These are phyloP conservation scores for Caenorhabditis sp. DNA, from an alignment of 2,888 invertebrate species.

Conservation along the genomic window DNA sequence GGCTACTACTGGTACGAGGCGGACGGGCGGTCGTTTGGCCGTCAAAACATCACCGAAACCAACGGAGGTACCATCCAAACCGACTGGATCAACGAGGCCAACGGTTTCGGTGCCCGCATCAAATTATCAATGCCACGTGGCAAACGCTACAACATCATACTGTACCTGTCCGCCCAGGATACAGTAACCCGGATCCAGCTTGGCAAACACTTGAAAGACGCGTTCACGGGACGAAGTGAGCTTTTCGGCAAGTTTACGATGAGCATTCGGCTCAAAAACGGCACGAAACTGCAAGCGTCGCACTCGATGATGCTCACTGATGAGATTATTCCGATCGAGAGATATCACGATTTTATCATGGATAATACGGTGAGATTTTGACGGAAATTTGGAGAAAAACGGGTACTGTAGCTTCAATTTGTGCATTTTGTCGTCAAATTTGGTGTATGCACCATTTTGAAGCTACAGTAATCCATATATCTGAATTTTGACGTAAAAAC, in stretches of 20 bases:
- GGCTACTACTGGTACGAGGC: slow-evolving; percentile 94
- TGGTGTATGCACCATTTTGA: too few species aligned
- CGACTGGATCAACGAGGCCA: slow-evolving; percentile 67
- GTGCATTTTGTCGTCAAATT: too few species aligned
- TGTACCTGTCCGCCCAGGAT: slow-evolving; percentile 65
- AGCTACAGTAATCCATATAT: too few species aligned
- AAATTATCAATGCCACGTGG: slow-evolving; percentile 43
- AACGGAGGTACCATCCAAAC: slow-evolving; percentile 51
- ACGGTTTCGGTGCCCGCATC: slow-evolving; percentile 59
- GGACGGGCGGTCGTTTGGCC: slow-evolving; percentile 93
- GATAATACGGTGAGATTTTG: slow-evolving; percentile 63
- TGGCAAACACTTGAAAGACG: slow-evolving; percentile 43
- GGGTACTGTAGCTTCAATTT: too few species aligned
- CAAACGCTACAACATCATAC: slow-evolving; percentile 62
- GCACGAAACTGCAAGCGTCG: slow-evolving; percentile 1
- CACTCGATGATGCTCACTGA: slow-evolving; percentile 61
- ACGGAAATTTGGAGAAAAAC: too few species aligned
- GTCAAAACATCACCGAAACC: slow-evolving; percentile 86
- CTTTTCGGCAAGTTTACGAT: slow-evolving; percentile 32
- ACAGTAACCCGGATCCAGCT: slow-evolving; percentile 19
- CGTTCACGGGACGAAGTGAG: slow-evolving; percentile 33
- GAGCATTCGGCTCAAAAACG: slow-evolving; percentile 29
- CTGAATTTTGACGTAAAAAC: too few species aligned
- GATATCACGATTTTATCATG: slow-evolving; percentile 60
- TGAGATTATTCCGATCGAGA: slow-evolving; percentile 45